These are phyloP conservation scores for Eonycteris spelaea DNA, from an alignment of 2,113 vertebrate species.

Conservation along the genomic window DNA sequence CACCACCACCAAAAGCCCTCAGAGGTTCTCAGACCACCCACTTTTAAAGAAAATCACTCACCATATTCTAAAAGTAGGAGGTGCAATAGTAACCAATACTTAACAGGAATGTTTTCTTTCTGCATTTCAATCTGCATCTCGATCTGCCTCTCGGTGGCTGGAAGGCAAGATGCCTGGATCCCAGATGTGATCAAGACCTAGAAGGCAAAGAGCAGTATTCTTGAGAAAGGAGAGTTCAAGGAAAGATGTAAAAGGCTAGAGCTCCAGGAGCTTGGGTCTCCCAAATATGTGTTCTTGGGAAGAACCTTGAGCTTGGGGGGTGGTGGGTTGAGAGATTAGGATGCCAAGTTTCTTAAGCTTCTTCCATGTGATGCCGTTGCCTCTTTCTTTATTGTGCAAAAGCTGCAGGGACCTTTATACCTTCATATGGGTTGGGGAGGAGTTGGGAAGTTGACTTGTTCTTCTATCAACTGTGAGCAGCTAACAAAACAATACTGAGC, in stretches of 20 bases:
- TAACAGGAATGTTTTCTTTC: not conserved
- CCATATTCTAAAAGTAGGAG: constrained; percentile 39
- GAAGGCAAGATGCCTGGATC: not conserved
- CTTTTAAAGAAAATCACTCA: constrained; percentile 36
- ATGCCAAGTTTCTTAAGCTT: not conserved
- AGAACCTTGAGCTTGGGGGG: not conserved
- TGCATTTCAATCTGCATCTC: not conserved
- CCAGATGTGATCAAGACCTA: not conserved
- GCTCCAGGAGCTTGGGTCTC: not conserved
- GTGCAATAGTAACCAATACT: not conserved
- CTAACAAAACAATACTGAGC: constrained; percentile 35
- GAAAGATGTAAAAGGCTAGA: not conserved
- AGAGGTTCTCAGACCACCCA: not conserved
- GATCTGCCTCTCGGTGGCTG: not conserved
- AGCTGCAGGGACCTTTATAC: constrained; percentile 29
- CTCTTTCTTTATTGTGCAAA: not conserved
- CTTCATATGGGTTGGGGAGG: not conserved
- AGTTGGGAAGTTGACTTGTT: not conserved
- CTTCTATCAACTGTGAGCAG: not conserved
- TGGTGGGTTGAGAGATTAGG: no score
- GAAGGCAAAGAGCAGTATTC: not conserved
- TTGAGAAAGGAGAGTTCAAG: not conserved
- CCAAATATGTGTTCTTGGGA: not conserved
- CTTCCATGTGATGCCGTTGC: not conserved
- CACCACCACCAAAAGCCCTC: not conserved